Percentiles rank a stretch among this genome's conserved stretches.
phyloP scores from a whole-genome alignment of 2,113 vertebrate species.

The Pluvianellus socialis region DNA sequence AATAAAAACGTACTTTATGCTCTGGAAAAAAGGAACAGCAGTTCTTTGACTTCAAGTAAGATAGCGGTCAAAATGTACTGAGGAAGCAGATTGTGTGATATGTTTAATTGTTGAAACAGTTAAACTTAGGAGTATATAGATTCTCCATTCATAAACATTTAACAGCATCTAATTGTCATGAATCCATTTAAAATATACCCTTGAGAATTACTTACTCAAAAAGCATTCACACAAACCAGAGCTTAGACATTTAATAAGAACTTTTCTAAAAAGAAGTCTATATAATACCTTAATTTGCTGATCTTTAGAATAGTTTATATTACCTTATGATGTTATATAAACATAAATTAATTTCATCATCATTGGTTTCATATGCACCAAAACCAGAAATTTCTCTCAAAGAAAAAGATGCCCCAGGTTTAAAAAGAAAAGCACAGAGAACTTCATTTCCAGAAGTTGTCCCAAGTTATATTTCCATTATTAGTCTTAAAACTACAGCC shows the following conservation, averaged over 20 bases:
- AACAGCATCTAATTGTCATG: background rate
- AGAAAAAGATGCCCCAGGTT: background rate
- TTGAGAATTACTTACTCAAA: background rate
- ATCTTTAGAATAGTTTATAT: background rate
- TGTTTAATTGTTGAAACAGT: slow-evolving; percentile 24
- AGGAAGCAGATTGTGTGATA: slow-evolving; percentile 7
- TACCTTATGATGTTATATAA: background rate
- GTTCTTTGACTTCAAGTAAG: slow-evolving; percentile 24
- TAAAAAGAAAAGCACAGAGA: background rate
- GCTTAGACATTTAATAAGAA: background rate
- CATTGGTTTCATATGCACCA: background rate
- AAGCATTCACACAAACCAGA: background rate
- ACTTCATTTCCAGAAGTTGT: background rate
- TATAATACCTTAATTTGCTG: background rate
- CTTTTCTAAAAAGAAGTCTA: background rate
- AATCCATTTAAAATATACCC: background rate
- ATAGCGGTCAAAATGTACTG: background rate
- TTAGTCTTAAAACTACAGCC: background rate
- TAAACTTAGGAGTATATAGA: slow-evolving; percentile 14
- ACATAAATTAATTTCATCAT: background rate
- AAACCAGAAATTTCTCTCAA: background rate
- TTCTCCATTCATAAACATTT: slow-evolving; percentile 7
- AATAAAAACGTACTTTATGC: background rate
- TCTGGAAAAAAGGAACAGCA: background rate
- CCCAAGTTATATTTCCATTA: background rate